Evolutionary conservation across 2,888 invertebrate species (phyloP).

Genomic region (Yponomeuta sedellus): DNA sequence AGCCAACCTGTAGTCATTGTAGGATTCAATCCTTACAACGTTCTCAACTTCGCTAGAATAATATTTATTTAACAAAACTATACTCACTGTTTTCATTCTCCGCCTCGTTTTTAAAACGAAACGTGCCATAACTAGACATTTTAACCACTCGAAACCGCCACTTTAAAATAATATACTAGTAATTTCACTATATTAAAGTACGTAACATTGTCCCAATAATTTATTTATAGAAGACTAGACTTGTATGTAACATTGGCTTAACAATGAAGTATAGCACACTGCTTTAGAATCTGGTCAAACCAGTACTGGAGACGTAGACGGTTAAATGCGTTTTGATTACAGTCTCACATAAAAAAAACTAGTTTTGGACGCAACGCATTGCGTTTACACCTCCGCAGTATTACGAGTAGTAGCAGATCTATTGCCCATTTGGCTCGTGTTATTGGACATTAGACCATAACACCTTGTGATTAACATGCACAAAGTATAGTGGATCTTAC

Average conservation of each 20-base stretch:
- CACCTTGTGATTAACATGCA: no score
- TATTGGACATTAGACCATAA: no score
- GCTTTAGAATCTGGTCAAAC: conserved; percentile 3
- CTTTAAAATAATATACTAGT: neutral
- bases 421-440: no score
- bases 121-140: neutral
- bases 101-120: neutral
- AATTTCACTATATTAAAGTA: neutral
- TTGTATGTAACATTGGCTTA: no score
- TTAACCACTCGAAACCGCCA: neutral
- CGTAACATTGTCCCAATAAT: neutral
- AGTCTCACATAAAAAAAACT: neutral
- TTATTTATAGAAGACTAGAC: no score
- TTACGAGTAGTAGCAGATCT: no score
- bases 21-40: neutral
- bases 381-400: neutral
- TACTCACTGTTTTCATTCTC: neutral
- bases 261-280: neutral
- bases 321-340: neutral
- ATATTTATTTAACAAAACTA: neutral
- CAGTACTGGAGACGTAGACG: neutral
- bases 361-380: neutral
- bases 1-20: neutral
- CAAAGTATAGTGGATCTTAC: no score
- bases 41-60: neutral